Evolutionary conservation across 2,888 invertebrate species (phyloP).

Genomic region (Cephus rjabovi): DNA sequence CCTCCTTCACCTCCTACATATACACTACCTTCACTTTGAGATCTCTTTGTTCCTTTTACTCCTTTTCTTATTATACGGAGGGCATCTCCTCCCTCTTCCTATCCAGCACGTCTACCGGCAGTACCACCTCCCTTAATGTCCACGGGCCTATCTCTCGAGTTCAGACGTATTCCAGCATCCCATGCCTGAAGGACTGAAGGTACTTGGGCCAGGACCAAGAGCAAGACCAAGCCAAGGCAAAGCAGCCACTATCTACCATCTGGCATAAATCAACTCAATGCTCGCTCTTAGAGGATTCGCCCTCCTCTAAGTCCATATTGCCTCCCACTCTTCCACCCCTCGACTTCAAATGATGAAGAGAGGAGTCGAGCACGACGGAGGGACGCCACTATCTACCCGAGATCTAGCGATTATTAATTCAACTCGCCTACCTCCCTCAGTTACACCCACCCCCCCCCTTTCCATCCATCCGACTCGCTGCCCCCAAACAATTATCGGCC

Average conservation of each 20-base stretch:
- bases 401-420: constrained; percentile 64
- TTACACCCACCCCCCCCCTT: not conserved
- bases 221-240: constrained; percentile 44
- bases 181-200: constrained; percentile 25
- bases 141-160: constrained; percentile 11
- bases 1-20: not conserved
- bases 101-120: not conserved
- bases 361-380: constrained; percentile 33
- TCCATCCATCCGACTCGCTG: not conserved
- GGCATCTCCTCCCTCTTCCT: constrained; percentile 12
- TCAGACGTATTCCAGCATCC: constrained; percentile 7
- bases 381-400: constrained; percentile 47
- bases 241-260: constrained; percentile 63
- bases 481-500: not conserved
- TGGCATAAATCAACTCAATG: constrained; percentile 65
- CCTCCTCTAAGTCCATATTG: constrained; percentile 57
- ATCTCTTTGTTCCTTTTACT: constrained; percentile 12
- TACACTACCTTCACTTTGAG: constrained; percentile 13
- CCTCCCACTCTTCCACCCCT: constrained; percentile 40
- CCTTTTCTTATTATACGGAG: constrained; percentile 12
- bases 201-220: constrained; percentile 32
- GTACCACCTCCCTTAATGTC: constrained; percentile 15
- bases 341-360: not conserved
- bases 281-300: constrained; percentile 56
- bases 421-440: constrained; percentile 37